These are phyloP conservation scores for Corvus cornix DNA, from an alignment of 2,113 vertebrate species.

Conservation along the genomic window DNA sequence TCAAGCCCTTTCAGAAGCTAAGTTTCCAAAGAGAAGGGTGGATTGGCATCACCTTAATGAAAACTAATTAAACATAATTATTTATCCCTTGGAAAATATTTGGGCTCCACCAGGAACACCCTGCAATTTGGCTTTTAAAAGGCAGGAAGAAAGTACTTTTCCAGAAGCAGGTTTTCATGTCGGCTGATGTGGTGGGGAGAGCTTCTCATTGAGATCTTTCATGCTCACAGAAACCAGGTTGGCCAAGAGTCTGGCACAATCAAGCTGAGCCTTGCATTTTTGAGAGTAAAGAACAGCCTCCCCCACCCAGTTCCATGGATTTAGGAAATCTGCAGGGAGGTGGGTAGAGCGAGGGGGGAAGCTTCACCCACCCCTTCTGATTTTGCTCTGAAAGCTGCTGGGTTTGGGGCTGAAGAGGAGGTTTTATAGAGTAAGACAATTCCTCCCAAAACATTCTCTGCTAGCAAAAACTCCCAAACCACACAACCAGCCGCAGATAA, in stretches of 20 bases:
- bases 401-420: background rate
- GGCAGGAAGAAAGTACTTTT: background rate
- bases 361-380: background rate
- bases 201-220: background rate
- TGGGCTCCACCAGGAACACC: background rate
- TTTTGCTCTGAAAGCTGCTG: background rate
- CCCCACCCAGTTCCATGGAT: background rate
- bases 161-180: background rate
- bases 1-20: background rate
- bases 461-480: background rate
- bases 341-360: background rate
- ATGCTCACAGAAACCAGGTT: background rate
- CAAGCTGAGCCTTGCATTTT: background rate
- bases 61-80: slow-evolving; percentile 30
- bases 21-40: background rate
- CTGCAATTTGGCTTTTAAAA: background rate
- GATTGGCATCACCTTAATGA: background rate
- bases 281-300: background rate
- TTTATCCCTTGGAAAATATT: background rate
- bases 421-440: background rate
- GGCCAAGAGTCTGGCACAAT: background rate
- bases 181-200: background rate
- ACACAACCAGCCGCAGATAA: background rate
- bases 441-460: background rate
- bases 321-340: background rate